A percentile compares a stretch with the other conserved stretches of the same genome.
Evolutionary conservation across 2,888 invertebrate species (phyloP).

Genomic region (Epirrhoe tristata): DNA sequence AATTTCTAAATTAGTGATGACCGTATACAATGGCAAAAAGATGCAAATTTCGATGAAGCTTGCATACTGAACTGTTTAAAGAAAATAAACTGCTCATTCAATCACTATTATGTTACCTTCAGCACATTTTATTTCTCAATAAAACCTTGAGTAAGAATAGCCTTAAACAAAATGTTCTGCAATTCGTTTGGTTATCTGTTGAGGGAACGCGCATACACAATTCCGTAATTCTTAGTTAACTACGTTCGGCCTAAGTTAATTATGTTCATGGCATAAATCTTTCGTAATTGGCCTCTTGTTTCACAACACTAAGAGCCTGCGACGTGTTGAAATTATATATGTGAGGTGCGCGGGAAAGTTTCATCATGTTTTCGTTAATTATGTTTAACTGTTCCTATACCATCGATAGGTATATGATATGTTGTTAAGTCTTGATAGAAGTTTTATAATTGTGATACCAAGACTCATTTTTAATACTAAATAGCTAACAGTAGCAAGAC

Average conservation of each 20-base stretch:
- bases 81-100: too few species aligned
- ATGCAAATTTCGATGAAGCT: too few species aligned
- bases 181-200: slow-evolving; percentile 27
- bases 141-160: not conserved
- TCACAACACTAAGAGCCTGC: slow-evolving; percentile 80
- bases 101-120: too few species aligned
- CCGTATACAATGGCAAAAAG: too few species aligned
- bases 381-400: slow-evolving; percentile 38
- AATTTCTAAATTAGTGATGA: too few species aligned
- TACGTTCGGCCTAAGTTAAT: slow-evolving; percentile 84
- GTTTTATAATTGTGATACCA: not conserved
- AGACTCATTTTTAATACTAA: too few species aligned
- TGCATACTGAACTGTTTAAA: too few species aligned
- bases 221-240: slow-evolving; percentile 81
- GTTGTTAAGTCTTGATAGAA: not conserved
- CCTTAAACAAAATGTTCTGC: not conserved
- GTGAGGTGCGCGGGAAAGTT: slow-evolving; percentile 70
- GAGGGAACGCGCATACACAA: slow-evolving; percentile 56
- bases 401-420: slow-evolving; percentile 22
- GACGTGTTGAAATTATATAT: slow-evolving; percentile 85
- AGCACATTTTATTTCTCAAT: not conserved
- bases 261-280: slow-evolving; percentile 85
- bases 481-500: too few species aligned
- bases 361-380: slow-evolving; percentile 61
- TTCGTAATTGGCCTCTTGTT: slow-evolving; percentile 85